Conservation (phyloP, 2,797 vertebrate genomes). For the Karalla daura region DNA sequence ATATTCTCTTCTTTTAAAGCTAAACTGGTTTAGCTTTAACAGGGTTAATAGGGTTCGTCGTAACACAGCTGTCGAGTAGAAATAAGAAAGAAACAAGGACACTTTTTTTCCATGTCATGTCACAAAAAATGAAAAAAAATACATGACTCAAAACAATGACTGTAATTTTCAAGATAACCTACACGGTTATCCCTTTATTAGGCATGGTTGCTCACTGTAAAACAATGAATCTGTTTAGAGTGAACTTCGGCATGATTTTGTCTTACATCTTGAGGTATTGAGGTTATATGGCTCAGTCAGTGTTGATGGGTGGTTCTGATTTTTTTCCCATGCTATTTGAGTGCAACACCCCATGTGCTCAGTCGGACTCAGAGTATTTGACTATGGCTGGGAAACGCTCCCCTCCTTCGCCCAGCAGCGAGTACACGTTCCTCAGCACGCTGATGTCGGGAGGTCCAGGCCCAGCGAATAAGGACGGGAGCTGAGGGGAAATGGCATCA, state of each 20-base stretch:
- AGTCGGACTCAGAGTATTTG: conserved; percentile 77
- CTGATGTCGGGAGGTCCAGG: conserved; percentile 42
- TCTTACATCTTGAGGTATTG: conserved; percentile 4
- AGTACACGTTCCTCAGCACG: conserved; percentile 79
- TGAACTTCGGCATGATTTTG: no score
- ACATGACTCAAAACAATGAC: background rate
- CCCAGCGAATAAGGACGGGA: conserved; percentile 45
- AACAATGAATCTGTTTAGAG: background rate
- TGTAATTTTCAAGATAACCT: background rate
- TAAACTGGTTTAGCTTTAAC: no score
- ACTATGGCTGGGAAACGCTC: conserved; percentile 79
- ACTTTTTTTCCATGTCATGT: background rate
- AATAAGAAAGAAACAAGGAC: no score
- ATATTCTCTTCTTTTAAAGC: no score
- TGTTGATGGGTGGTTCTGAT: background rate
- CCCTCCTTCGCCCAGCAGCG: conserved; percentile 82
- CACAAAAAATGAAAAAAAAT: background rate
- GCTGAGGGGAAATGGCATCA: conserved; percentile 64
- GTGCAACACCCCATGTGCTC: conserved; percentile 32
- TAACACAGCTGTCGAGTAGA: no score
- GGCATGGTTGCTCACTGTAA: background rate
- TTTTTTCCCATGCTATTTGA: background rate
- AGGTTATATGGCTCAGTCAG: background rate
- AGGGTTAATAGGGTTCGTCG: no score
- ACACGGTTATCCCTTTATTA: background rate